Percentiles rank a stretch among this genome's conserved stretches.
phyloP scores from a whole-genome alignment of 2,888 invertebrate species.

The Dolomedes plantarius region DNA sequence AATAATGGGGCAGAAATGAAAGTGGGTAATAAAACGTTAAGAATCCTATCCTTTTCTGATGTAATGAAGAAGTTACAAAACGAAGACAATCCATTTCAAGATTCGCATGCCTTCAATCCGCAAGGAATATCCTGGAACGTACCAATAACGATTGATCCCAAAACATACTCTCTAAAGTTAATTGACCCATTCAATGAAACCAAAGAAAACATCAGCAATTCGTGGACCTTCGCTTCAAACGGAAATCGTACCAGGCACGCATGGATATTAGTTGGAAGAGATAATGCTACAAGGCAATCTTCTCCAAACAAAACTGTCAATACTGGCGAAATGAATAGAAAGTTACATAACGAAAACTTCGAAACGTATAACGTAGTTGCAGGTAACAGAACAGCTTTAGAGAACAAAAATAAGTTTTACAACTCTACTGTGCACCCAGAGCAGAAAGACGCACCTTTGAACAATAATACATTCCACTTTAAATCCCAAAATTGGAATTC shows the following conservation, averaged over 20 bases:
- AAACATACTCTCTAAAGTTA: slow-evolving; percentile 44
- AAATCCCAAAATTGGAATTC: not conserved
- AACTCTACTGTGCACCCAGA: too few species aligned
- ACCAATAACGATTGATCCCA: slow-evolving; percentile 33
- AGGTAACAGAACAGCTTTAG: slow-evolving; percentile 24
- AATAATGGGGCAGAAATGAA: slow-evolving; percentile 28
- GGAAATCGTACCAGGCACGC: slow-evolving; percentile 4
- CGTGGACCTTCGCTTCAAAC: slow-evolving; percentile 26
- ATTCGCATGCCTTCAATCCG: not conserved
- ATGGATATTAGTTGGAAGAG: slow-evolving; percentile 34
- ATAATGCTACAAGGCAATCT: not conserved
- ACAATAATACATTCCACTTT: not conserved
- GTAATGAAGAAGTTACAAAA: slow-evolving; percentile 38
- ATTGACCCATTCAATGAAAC: not conserved
- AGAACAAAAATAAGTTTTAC: not conserved
- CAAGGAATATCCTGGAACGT: slow-evolving; percentile 28
- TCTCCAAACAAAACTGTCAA: not conserved
- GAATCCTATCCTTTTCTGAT: slow-evolving; percentile 52
- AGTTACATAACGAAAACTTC: not conserved
- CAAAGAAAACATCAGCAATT: slow-evolving; percentile 17
- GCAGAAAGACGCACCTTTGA: not conserved
- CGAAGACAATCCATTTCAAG: not conserved
- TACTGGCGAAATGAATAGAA: not conserved
- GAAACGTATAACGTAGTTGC: slow-evolving; percentile 34
- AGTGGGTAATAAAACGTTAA: slow-evolving; percentile 34